Base-by-base conservation (phyloP, 2,888 invertebrate genomes). In the Melanostoma scalare region DNA sequence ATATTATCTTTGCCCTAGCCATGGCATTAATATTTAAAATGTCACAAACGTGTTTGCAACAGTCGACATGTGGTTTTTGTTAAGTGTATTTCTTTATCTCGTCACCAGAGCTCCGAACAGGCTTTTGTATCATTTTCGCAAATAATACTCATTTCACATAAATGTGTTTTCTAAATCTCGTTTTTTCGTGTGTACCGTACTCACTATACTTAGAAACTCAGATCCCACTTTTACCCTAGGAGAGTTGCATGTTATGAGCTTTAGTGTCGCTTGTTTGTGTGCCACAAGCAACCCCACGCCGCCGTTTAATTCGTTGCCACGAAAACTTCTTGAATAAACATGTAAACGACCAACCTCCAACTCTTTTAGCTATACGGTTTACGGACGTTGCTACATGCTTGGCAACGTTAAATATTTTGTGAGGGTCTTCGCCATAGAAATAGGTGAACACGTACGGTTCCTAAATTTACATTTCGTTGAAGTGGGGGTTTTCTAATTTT, bases 41-140 rank as follows among this genome's bases (percentile, higher is more conserved):
- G 79, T 79, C 79, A 71, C 79, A 84, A 69, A 84, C 84, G 79
- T 78, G 79, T 71, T 74, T 67, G 65, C 65, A 77, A 71, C 71
- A 84, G 69, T 84, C 65, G 65, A 74, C 79, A 79, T 75, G 78
- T 69, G 71, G 84, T 78, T 84, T 77, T 79, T 84, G 69, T 67
- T 55, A 53, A 79, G 44, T 74, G 74, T 79, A 52, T 79, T 79
- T 79, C 69, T 84, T 79, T 84, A 79, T 78, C 79, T 79, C 84
- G 74, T 78, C 84, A 79, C 74, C 75, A 67, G 65, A 71, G 38
- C 65, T 42, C 50, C 60, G 58, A 78, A 78, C 63, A 79, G 65
- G 58, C 61, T 69, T 84, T 84, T 67, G 78, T 84, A 79, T 79
- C 79, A 84, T 84, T 79, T 84, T 78, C 67, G 52, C 74, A 79